Evolutionary conservation across 2,113 vertebrate genomes (phyloP).

Genomic region (Brachionichthys hirsutus): DNA sequence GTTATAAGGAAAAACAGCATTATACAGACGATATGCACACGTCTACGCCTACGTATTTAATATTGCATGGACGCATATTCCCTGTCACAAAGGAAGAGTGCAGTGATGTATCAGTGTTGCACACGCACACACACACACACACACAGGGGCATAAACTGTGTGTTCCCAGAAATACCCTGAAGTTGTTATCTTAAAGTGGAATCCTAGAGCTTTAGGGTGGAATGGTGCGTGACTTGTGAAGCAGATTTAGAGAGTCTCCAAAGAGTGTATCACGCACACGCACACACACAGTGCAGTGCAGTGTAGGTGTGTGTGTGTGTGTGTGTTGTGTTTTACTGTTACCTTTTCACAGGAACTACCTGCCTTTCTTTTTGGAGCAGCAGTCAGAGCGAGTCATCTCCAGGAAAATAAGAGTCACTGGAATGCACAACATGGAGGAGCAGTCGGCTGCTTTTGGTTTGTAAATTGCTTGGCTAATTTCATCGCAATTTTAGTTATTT

Average conservation of each 20-base stretch:
- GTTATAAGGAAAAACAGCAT: not conserved
- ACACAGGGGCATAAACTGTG: no score
- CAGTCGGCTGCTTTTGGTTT: not conserved
- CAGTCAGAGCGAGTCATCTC: not conserved
- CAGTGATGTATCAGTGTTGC: no score
- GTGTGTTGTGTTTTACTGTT: conserved; percentile 25
- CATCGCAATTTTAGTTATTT: no score
- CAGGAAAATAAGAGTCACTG: not conserved
- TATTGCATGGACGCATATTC: no score
- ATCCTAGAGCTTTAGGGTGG: conserved; percentile 59
- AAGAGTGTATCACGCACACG: conserved; percentile 19
- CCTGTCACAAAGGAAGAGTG: no score
- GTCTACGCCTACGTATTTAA: no score
- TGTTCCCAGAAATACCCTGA: conserved; percentile 50
- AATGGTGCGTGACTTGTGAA: conserved; percentile 52
- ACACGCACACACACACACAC: no score
- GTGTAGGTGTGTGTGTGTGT: conserved; percentile 25
- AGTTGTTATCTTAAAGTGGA: conserved; percentile 67
- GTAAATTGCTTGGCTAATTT: no score
- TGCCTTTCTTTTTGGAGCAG: conserved; percentile 16
- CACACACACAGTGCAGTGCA: conserved; percentile 17
- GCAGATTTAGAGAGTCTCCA: conserved; percentile 51
- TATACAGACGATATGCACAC: not conserved
- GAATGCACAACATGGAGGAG: not conserved
- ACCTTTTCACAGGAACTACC: conserved; percentile 35